Evolutionary conservation across 2,113 vertebrate genomes (phyloP).

Genomic region (Upupa epops): DNA sequence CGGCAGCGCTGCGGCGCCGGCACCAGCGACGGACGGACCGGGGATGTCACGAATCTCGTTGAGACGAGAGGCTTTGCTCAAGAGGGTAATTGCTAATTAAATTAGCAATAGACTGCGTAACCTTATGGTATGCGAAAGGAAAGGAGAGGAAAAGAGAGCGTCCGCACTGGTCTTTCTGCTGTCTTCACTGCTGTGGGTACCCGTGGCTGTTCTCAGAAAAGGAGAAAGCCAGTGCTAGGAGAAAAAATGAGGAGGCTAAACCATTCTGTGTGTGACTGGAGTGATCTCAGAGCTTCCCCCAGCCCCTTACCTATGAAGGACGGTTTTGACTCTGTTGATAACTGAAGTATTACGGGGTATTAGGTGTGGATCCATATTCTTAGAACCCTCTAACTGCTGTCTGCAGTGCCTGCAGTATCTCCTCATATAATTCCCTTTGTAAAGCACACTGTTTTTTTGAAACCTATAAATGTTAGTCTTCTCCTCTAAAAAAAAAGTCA

Average conservation of each 20-base stretch:
- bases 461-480: background rate
- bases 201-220: accelerated
- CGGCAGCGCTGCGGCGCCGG: background rate
- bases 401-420: background rate
- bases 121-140: background rate
- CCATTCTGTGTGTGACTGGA: background rate
- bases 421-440: background rate
- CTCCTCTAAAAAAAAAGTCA: background rate
- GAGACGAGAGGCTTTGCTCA: background rate
- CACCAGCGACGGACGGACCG: accelerated
- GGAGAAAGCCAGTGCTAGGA: background rate
- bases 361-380: background rate
- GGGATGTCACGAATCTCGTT: accelerated
- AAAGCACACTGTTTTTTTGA: background rate
- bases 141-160: background rate
- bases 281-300: background rate
- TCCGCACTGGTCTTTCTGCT: background rate
- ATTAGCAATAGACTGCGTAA: background rate
- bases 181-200: background rate
- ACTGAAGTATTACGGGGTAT: slow-evolving; percentile 10
- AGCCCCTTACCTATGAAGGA: background rate
- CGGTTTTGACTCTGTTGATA: background rate
- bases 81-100: background rate
- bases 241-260: background rate
- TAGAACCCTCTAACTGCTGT: background rate